Percentiles rank a stretch among this genome's conserved stretches.
phyloP scores from a whole-genome alignment of 2,113 vertebrate species.

The Narcine bancroftii region DNA sequence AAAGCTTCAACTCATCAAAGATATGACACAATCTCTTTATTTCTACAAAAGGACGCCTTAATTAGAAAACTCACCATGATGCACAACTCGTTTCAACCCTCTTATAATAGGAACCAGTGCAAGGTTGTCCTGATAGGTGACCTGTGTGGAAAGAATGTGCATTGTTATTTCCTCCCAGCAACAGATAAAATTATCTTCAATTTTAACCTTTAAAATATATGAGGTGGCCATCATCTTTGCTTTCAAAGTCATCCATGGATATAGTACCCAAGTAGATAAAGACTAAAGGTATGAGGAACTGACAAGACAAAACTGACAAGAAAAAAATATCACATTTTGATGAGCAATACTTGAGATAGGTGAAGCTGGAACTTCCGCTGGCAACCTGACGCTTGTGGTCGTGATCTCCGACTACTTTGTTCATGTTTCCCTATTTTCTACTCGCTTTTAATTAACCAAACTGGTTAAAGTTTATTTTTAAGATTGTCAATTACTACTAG shows the following conservation, averaged over 20 bases:
- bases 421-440: no score
- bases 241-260: conserved; percentile 40
- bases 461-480: no score
- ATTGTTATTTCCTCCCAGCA: conserved; percentile 58
- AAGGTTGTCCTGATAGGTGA: conserved; percentile 81
- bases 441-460: no score
- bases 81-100: conserved; percentile 87
- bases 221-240: conserved; percentile 47
- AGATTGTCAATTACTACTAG: no score
- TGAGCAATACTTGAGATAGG: not conserved
- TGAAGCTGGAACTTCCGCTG: no score
- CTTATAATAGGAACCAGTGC: conserved; percentile 91
- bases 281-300: not conserved
- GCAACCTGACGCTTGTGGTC: no score
- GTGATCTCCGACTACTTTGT: no score
- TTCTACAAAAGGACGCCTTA: conserved; percentile 42
- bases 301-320: not conserved
- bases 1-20: conserved; percentile 45
- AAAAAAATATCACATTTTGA: not conserved
- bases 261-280: not conserved
- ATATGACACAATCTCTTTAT: conserved; percentile 44
- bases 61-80: conserved; percentile 79
- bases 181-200: conserved; percentile 51
- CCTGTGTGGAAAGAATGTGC: conserved; percentile 65
- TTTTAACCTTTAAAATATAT: conserved; percentile 52